Base-by-base conservation (phyloP, 2,797 vertebrate species). In the Meda fulgida region DNA sequence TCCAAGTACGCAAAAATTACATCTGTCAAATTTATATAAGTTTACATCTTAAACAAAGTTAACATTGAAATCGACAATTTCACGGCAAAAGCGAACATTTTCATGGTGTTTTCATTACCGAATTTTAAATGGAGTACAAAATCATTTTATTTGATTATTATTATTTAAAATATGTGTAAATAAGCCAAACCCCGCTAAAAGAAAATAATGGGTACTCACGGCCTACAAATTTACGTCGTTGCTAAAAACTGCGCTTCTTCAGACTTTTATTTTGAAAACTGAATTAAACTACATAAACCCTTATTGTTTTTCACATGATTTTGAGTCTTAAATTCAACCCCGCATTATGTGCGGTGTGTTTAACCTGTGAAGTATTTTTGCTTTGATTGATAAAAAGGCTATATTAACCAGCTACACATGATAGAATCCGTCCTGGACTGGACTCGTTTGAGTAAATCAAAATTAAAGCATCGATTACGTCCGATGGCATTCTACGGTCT, bases 381-480 rank as follows among this genome's bases (percentile, higher is more conserved):
- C 60, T 14, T 69, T 51, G 11, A 18, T 3, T 67, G 7, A 5
- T 21, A 2, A 71, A 36, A 58, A 26, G 0, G 19, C 23, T 55
- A 8, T 79, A 7, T 66, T 34, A 67, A 40, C 31, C 29, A 19
- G 14, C 31, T 58, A 53, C 8, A 38, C 29, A 5, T 26, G 21
- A 69, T 21, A 10, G 19, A 67, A 80, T 80, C 23, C 4, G 13
- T 23, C 36, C 34, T 9, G 3, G 79, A 40, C 16, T 9, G 3
- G 79, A 40, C n/a, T 55, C 23, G 26, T 81, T 72, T 72, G 53
- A 38, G 26, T 38, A 66, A 46, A 38, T 83, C 10, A 75, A 34
- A 46, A 43, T 83, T 72, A 67, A 83, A 77, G 72, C n/a, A 66
- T 77, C 82, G 82, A 67, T 77, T 26, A 84, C 81, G 81, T 63